Evolutionary conservation across 1,140 invertebrate species (phyloP).

Genomic region (Bombus huntii): DNA sequence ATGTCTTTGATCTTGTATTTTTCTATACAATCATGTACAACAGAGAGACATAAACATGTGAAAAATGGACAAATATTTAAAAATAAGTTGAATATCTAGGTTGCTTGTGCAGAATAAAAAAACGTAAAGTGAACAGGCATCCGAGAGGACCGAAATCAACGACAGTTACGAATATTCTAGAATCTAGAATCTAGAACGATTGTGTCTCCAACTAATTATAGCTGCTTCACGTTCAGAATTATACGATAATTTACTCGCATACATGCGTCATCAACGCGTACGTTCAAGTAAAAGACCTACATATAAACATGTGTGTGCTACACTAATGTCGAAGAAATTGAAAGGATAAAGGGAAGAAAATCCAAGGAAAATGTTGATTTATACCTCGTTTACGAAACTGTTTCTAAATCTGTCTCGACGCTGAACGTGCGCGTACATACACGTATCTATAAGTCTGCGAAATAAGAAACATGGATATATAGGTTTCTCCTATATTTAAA

Average conservation of each 20-base stretch:
- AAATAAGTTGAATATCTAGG: neutral
- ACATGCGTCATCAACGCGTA: neutral
- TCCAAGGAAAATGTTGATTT: neutral
- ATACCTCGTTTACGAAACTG: too few species aligned
- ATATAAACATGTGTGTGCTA: neutral
- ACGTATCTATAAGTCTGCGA: neutral
- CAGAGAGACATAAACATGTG: neutral
- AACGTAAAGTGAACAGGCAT: neutral
- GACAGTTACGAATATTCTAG: neutral
- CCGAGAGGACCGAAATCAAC: neutral
- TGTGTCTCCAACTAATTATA: neutral
- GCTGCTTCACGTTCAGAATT: neutral
- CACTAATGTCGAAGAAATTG: neutral
- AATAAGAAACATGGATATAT: neutral
- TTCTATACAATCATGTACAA: conserved; percentile 3
- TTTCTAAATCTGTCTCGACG: neutral
- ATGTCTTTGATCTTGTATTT: neutral
- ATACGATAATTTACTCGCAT: neutral
- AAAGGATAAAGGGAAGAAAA: neutral
- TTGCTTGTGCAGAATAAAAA: neutral
- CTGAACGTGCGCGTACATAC: neutral
- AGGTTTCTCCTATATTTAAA: neutral
- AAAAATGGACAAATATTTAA: neutral
- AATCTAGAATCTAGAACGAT: neutral
- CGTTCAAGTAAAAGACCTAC: neutral